Base-by-base conservation (phyloP, 2,888 invertebrate species). In the Baccha elongata region DNA sequence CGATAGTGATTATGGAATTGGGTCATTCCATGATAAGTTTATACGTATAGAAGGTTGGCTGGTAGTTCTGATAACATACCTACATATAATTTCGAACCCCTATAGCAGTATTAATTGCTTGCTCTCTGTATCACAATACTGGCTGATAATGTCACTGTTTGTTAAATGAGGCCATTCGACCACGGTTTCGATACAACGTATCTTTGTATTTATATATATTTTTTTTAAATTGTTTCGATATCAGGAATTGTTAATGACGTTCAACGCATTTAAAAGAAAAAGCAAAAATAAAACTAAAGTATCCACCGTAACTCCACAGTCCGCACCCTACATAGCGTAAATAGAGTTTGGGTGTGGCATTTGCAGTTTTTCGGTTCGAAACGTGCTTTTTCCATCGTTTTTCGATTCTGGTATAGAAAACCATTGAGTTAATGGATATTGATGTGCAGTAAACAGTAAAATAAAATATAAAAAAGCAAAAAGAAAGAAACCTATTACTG, bases 141-240 rank as follows among this genome's bases (percentile, higher is more conserved):
- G 4, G 19, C 35, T 53, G 53, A 53, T 53, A 53, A 53, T 53
- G 53, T 35, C 53, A 53, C 32, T 53, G 32, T 53, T 53, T 19
- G n/a, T 11, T 53, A 35, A 53, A 53, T 53, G 35, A 53, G 53
- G 35, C 35, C 8, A 52, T n/a, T 2, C 17, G n/a, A 35, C 11
- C 35, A 17, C 15, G 6, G n/a, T 35, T 35, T 35, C 35, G 32
- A 32, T 32, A 17, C 1, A 52, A 26, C 1, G 21, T 13, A 13
- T 7, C 8, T 48, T 48, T 48, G n/a, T 48, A n/a, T 13, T 29
- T 11, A 11, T 19, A 15, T 48, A 21, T 48, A n/a, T 13, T 29
- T 11, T 21, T 19, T 29, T 17, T 52, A 1, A 11, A 29, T 52
- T 52, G 52, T 13, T 32, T 35, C n/a, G 29, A 32, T 52, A 52